Evolutionary conservation across 2,797 vertebrate genomes (phyloP).

Genomic region (Antennarius maculatus): DNA sequence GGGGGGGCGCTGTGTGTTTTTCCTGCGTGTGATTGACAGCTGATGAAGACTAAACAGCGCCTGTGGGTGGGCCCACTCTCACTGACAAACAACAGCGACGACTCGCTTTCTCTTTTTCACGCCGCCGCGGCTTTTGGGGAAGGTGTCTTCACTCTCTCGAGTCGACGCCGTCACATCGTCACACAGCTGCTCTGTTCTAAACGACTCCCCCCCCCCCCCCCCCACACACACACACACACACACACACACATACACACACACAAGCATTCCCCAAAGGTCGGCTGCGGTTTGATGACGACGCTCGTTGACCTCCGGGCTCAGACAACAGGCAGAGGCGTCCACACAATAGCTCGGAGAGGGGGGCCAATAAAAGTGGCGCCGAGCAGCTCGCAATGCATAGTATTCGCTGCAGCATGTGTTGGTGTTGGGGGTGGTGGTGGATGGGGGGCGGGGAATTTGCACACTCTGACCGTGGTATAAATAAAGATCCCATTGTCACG

Average conservation of each 20-base stretch:
- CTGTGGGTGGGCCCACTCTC: constrained; percentile 48
- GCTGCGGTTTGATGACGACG: constrained; percentile 18
- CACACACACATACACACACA: too few species aligned
- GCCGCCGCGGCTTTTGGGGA: constrained; percentile 9
- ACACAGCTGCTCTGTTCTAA: constrained; percentile 38
- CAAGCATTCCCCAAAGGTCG: constrained; percentile 30
- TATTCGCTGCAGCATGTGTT: constrained; percentile 52
- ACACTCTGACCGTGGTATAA: constrained; percentile 22
- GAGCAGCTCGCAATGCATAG: constrained; percentile 46
- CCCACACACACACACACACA: too few species aligned
- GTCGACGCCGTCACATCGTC: background rate
- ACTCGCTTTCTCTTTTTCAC: constrained; percentile 24
- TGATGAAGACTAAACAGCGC: constrained; percentile 72
- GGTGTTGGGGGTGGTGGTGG: constrained; percentile 46
- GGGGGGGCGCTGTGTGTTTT: constrained; percentile 25
- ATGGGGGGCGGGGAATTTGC: constrained; percentile 12
- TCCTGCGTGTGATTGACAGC: constrained; percentile 63
- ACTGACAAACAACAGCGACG: constrained; percentile 45
- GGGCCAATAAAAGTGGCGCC: constrained; percentile 60
- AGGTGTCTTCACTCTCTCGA: background rate
- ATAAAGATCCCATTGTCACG: constrained; percentile 27
- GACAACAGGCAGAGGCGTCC: constrained; percentile 36
- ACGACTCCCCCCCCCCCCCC: constrained; percentile 1
- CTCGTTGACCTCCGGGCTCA: constrained; percentile 38
- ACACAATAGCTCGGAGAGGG: constrained; percentile 40